Evolutionary conservation across 2,888 invertebrate genomes (phyloP).

Genomic region (Gortyna flavago): DNA sequence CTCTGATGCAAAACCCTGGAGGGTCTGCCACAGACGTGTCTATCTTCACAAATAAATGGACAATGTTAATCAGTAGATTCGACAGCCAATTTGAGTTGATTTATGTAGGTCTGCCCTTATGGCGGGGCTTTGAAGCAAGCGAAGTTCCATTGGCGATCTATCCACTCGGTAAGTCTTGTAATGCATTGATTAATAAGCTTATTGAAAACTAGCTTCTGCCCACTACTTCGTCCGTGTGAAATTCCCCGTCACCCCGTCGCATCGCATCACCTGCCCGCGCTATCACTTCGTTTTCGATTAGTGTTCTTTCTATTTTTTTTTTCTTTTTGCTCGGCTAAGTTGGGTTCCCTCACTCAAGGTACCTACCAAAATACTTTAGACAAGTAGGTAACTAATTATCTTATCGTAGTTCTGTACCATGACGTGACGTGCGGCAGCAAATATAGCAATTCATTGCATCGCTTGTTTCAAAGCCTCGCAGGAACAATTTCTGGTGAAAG

Average conservation of each 20-base stretch:
- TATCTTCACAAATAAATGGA: conserved; percentile 70
- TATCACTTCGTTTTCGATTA: no score
- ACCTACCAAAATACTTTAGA: neutral
- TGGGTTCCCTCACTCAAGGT: neutral
- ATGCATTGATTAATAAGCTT: no score
- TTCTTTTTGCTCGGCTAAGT: neutral
- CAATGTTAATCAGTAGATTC: conserved; percentile 47
- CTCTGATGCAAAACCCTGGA: conserved; percentile 78
- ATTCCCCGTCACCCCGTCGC: no score
- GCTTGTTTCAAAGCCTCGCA: conserved; percentile 47
- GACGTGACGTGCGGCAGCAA: neutral
- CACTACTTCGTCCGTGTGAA: no score
- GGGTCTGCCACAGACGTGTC: conserved; percentile 70
- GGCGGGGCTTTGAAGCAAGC: conserved; percentile 33
- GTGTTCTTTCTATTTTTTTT: no score
- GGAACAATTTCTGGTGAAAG: conserved; percentile 58
- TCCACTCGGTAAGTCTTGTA: no score
- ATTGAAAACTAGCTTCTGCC: no score
- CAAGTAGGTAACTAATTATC: neutral
- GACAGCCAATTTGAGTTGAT: conserved; percentile 49
- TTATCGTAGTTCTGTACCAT: neutral
- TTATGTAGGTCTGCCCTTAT: conserved; percentile 33
- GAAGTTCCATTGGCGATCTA: neutral
- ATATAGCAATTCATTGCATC: conserved; percentile 18
- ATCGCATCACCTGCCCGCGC: no score